phyloP scores from a whole-genome alignment of 2,113 vertebrate genomes.

The Pholis gunnellus region DNA sequence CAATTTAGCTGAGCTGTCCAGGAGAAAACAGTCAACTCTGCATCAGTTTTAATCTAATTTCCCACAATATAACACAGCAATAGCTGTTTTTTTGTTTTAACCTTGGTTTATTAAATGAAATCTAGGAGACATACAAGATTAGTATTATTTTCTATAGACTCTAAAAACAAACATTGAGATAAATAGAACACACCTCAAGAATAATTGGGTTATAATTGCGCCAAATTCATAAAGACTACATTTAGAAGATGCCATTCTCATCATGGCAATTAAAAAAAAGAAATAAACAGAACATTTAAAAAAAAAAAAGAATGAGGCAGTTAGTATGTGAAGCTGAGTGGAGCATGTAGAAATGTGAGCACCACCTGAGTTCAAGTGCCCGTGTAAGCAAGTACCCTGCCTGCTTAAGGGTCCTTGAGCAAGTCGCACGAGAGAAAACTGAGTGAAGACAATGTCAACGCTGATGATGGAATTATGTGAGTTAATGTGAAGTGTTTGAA shows the following conservation, averaged over 20 bases:
- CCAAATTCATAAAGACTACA: neutral
- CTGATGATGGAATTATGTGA: slow-evolving; percentile 37
- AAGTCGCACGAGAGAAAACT: neutral
- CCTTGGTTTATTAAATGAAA: neutral
- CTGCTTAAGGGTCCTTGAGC: neutral
- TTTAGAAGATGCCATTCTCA: neutral
- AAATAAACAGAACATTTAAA: neutral
- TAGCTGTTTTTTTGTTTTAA: neutral
- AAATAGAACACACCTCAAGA: neutral
- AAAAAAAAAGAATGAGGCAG: neutral
- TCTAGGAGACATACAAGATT: neutral
- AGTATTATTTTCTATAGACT: neutral
- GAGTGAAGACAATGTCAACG: slow-evolving; percentile 2
- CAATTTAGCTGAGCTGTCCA: neutral
- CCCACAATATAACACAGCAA: neutral
- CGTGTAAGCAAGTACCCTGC: neutral
- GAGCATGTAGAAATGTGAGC: neutral
- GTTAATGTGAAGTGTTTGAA: slow-evolving; percentile 12
- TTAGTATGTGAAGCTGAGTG: neutral
- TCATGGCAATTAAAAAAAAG: neutral
- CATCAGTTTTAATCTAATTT: neutral
- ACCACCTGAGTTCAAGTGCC: neutral
- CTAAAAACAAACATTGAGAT: neutral
- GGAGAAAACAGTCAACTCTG: neutral
- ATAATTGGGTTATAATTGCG: neutral